Conservation (phyloP, 2,113 vertebrate species). For the Tympanuchus pallidicinctus region DNA sequence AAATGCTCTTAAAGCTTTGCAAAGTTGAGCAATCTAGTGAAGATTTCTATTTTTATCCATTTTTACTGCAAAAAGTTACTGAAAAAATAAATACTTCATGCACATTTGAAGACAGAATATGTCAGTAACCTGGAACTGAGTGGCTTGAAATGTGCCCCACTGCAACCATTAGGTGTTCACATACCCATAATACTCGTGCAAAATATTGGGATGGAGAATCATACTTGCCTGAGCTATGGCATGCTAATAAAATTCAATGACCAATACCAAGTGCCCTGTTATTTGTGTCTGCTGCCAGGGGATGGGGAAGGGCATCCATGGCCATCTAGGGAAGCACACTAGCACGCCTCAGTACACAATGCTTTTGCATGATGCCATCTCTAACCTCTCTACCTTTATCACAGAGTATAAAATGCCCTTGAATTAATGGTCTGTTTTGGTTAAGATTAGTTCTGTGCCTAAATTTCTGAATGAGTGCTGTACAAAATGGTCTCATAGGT, state of each 20-base stretch:
- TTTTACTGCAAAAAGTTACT: not conserved
- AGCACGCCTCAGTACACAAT: not conserved
- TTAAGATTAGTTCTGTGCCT: not conserved
- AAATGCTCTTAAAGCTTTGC: not conserved
- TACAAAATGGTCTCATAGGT: not conserved
- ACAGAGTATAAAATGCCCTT: not conserved
- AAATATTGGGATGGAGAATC: not conserved
- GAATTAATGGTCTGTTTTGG: not conserved
- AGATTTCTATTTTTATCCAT: not conserved
- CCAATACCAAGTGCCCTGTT: not conserved
- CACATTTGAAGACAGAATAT: not conserved
- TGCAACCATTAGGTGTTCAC: not conserved
- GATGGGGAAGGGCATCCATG: not conserved
- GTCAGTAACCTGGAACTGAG: not conserved
- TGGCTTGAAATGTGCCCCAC: not conserved
- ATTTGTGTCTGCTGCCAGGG: not conserved
- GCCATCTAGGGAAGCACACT: not conserved
- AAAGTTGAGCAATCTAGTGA: not conserved
- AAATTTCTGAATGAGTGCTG: not conserved
- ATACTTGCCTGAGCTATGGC: not conserved
- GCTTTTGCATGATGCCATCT: not conserved
- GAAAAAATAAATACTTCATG: not conserved
- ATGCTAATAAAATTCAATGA: slow-evolving; percentile 1
- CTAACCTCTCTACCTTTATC: not conserved
- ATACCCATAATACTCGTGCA: not conserved